Percentiles rank a stretch among this genome's conserved stretches.
phyloP scores from a whole-genome alignment of 92 coral and sea anemone species.

The Actinernus sp. region DNA sequence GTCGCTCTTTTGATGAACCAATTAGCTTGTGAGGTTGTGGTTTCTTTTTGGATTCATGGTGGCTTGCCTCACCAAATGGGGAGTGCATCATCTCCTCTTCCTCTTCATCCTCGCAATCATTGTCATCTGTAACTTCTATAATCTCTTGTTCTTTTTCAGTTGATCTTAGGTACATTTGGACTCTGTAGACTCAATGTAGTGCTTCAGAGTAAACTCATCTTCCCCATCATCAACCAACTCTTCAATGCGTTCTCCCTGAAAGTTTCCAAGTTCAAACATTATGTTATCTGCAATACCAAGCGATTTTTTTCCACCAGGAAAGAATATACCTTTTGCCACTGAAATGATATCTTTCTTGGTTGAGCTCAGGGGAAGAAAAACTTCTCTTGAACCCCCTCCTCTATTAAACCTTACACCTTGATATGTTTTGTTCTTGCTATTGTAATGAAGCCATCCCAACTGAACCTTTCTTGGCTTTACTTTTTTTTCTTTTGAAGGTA shows the following conservation, averaged over 20 bases:
- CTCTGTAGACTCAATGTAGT: slow-evolving; percentile 9
- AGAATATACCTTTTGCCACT: slow-evolving; percentile 1
- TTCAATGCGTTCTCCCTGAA: slow-evolving; percentile 4
- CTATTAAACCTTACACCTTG: neutral
- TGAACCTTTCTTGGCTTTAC: slow-evolving; percentile 18
- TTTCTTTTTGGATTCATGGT: neutral
- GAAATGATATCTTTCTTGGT: neutral
- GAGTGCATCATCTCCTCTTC: slow-evolving; percentile 1
- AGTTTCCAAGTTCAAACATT: slow-evolving; percentile 10
- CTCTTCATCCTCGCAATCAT: neutral
- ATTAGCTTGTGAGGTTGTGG: slow-evolving; percentile 2
- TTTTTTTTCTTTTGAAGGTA: slow-evolving; percentile 5
- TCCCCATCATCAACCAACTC: neutral
- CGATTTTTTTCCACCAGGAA: slow-evolving; percentile 8
- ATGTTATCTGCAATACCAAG: slow-evolving; percentile 6
- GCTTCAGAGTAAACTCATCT: slow-evolving; percentile 5
- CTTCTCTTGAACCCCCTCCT: slow-evolving; percentile 10
- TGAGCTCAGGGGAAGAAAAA: slow-evolving; percentile 14
- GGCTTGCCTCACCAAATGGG: slow-evolving; percentile 3
- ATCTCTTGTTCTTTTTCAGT: slow-evolving; percentile 1
- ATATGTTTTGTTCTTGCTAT: neutral
- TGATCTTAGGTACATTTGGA: slow-evolving; percentile 6
- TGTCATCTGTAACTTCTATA: slow-evolving; percentile 3
- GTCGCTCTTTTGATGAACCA: slow-evolving; percentile 12
- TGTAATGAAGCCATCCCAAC: slow-evolving; percentile 1